Percentiles rank a stretch among this genome's conserved stretches.
Conservation (phyloP, 2,797 vertebrate species). For the Nannoperca australis region DNA sequence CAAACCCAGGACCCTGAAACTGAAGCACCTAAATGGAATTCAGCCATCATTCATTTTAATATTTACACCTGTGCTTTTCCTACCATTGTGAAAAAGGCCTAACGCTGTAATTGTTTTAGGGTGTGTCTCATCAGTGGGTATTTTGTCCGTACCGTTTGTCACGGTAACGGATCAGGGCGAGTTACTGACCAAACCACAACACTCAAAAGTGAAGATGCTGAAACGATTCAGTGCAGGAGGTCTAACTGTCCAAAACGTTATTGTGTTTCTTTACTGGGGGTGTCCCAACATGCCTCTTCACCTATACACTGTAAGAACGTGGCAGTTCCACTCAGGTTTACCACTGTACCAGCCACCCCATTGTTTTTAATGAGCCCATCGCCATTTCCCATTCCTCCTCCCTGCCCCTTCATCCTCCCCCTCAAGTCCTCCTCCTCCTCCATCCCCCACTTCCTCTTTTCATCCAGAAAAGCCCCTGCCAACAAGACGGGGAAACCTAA, state of each 20-base stretch:
- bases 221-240: too few relatives aligned
- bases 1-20: too few relatives aligned
- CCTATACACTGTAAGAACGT: slow-evolving; percentile 4
- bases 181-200: background rate
- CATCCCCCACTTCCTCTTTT: slow-evolving; percentile 67
- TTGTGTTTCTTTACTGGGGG: background rate
- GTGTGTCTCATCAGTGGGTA: background rate
- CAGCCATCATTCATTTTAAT: too few relatives aligned
- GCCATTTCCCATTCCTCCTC: slow-evolving; percentile 54
- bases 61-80: too few relatives aligned
- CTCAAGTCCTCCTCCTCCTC: slow-evolving; percentile 40
- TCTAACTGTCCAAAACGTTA: too few relatives aligned
- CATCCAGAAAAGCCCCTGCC: slow-evolving; percentile 65
- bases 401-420: slow-evolving; percentile 39
- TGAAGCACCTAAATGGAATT: too few relatives aligned
- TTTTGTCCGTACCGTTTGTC: too few relatives aligned
- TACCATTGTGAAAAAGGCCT: too few relatives aligned
- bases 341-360: slow-evolving; percentile 26
- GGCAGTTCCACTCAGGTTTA: slow-evolving; percentile 29
- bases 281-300: background rate
- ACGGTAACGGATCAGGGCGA: background rate
- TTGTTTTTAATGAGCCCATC: slow-evolving; percentile 60
- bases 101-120: too few relatives aligned
- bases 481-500: slow-evolving; percentile 64
- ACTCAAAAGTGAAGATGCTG: too few relatives aligned